A percentile compares a stretch with the other conserved stretches of the same genome.
phyloP scores from a whole-genome alignment of 2,888 invertebrate genomes.

The Dasypogon diadema region DNA sequence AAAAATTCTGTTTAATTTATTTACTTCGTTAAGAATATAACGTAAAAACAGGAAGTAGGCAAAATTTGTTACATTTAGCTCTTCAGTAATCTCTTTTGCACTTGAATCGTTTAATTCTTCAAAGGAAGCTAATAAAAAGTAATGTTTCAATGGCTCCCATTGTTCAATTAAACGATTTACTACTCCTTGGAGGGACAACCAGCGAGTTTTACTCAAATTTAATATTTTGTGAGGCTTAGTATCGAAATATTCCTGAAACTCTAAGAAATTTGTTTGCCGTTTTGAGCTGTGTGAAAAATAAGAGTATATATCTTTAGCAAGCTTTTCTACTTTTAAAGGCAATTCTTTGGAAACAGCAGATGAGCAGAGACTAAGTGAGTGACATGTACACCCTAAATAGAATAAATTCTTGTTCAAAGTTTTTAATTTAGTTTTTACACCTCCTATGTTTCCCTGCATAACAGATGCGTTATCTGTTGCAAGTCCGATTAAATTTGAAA shows the following conservation, averaged over 20 bases:
- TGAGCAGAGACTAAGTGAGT: not conserved
- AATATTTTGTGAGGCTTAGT: constrained; percentile 2
- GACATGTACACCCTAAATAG: constrained; percentile 10
- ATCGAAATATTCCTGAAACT: constrained; percentile 14
- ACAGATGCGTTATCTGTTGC: not conserved
- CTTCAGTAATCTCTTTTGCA: not conserved
- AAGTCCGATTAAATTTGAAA: too few relatives aligned
- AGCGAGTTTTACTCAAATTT: not conserved
- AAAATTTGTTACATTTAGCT: not conserved
- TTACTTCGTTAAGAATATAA: not conserved
- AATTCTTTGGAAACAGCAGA: not conserved
- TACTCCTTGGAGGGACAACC: not conserved
- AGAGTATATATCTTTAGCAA: not conserved
- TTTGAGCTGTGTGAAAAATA: constrained; percentile 8
- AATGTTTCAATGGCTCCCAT: constrained; percentile 3
- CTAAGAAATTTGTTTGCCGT: not conserved
- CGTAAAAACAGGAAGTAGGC: not conserved
- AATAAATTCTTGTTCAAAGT: not conserved
- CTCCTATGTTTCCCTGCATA: not conserved
- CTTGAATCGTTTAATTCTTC: not conserved
- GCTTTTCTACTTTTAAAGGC: not conserved
- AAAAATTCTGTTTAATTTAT: not conserved
- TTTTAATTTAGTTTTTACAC: not conserved
- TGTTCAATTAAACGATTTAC: not conserved
- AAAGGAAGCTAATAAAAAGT: not conserved